These are phyloP conservation scores for Scaeva pyrastri DNA, from an alignment of 2,888 invertebrate genomes.

Conservation along the genomic window DNA sequence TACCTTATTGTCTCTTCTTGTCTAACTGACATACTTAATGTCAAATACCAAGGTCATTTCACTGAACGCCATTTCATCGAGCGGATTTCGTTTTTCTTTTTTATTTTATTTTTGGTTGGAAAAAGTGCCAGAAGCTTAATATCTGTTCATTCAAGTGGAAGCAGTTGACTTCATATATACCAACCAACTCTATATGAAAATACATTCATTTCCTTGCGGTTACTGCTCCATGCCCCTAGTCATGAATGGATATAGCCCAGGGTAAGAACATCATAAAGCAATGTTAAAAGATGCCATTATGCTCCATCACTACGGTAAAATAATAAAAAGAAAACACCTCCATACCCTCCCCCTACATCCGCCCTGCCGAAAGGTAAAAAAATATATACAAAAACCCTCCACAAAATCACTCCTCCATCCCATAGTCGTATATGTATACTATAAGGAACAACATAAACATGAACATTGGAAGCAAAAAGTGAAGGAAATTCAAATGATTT, in stretches of 20 bases:
- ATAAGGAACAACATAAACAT: not conserved
- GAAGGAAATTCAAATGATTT: slow-evolving; percentile 64
- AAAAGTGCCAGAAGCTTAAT: slow-evolving; percentile 57
- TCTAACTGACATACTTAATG: not conserved
- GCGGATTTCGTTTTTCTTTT: slow-evolving; percentile 5
- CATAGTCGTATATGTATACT: not conserved
- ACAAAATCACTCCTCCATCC: too few relatives aligned
- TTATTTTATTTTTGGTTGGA: not conserved
- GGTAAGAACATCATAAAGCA: slow-evolving; percentile 60
- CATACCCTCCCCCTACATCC: slow-evolving; percentile 1
- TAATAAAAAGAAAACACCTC: slow-evolving; percentile 9
- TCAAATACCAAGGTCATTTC: not conserved
- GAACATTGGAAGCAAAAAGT: slow-evolving; percentile 12
- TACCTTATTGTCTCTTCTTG: not conserved
- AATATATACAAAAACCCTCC: slow-evolving; percentile 6
- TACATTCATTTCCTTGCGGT: slow-evolving; percentile 36
- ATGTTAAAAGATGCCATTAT: slow-evolving; percentile 56
- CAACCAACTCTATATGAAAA: slow-evolving; percentile 23
- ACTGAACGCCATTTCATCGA: slow-evolving; percentile 23
- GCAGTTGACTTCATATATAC: slow-evolving; percentile 31
- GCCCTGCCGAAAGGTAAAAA: slow-evolving; percentile 34
- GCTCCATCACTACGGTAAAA: slow-evolving; percentile 44
- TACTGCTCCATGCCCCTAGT: slow-evolving; percentile 7
- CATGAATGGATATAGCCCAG: slow-evolving; percentile 29
- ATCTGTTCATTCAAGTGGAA: slow-evolving; percentile 60